These are phyloP conservation scores for Petrosia ficiformis DNA, from an alignment of 37 sponge, comb jelly and placozoan species.

Conservation along the genomic window DNA sequence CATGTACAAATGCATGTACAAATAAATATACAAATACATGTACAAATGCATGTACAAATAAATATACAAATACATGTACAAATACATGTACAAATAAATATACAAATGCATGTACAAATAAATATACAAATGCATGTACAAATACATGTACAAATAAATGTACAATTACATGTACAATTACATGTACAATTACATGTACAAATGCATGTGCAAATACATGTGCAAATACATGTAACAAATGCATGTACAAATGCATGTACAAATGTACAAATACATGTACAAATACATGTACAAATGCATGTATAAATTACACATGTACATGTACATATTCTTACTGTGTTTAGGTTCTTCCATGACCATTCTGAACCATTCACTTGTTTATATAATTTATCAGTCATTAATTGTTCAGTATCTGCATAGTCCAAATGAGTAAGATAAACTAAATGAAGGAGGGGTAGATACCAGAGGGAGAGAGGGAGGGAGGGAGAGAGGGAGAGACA, in stretches of 20 bases:
- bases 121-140: no score
- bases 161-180: background rate
- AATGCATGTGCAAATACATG: background rate
- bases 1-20: background rate
- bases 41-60: no score
- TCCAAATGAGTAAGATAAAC: constrained; percentile 94
- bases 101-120: no score
- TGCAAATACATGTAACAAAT: background rate
- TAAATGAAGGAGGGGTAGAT: constrained; percentile 16
- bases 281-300: background rate
- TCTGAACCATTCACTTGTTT: constrained; percentile 93
- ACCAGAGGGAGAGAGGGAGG: constrained; percentile 21
- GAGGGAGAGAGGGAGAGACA: background rate
- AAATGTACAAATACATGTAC: background rate
- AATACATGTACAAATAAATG: background rate
- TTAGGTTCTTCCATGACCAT: constrained; percentile 99
- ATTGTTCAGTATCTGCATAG: constrained; percentile 90
- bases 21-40: no score
- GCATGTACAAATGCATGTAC: no score
- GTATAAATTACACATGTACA: background rate
- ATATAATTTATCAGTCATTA: constrained; percentile 96
- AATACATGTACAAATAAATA: background rate
- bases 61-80: background rate
- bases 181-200: background rate
- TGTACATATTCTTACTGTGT: constrained; percentile 63